A percentile compares a stretch with the other conserved stretches of the same genome.
Evolutionary conservation across 2,888 invertebrate species (phyloP).

Genomic region (Leptinotarsa peninsularis): DNA sequence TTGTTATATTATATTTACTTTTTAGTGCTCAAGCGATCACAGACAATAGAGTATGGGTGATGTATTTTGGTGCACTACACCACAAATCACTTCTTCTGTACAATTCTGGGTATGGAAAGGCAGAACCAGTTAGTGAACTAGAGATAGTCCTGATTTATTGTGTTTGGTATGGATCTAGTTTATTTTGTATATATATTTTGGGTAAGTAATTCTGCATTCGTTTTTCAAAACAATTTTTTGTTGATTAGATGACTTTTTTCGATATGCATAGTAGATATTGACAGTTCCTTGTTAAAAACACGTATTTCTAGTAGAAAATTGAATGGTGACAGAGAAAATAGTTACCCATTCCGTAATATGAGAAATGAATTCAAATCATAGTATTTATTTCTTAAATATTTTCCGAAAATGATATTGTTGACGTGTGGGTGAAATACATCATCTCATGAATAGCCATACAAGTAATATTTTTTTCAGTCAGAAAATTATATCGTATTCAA

Average conservation of each 20-base stretch:
- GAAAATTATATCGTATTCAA: no score
- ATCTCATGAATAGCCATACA: no score
- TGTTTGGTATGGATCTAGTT: conserved; percentile 56
- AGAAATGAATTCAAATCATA: no score
- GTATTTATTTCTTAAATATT: no score
- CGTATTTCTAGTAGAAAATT: no score
- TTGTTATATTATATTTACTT: neutral
- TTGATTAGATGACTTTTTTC: neutral
- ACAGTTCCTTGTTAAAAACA: no score
- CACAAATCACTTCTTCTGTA: conserved; percentile 51
- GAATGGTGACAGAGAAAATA: no score
- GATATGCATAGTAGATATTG: neutral
- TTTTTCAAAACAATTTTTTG: neutral
- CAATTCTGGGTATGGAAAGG: conserved; percentile 53
- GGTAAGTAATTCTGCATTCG: conserved; percentile 39
- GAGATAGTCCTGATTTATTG: conserved; percentile 50
- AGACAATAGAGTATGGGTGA: conserved; percentile 33
- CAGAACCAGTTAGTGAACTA: conserved; percentile 45
- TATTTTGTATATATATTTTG: conserved; percentile 51
- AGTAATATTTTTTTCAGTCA: no score
- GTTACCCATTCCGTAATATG: no score
- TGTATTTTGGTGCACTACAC: conserved; percentile 50
- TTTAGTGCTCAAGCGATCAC: neutral
- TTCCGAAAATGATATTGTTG: no score
- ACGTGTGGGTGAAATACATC: no score